Percentiles rank a stretch among this genome's conserved stretches.
Conservation (phyloP, 2,888 invertebrate genomes). For the Chalcis sispes region DNA sequence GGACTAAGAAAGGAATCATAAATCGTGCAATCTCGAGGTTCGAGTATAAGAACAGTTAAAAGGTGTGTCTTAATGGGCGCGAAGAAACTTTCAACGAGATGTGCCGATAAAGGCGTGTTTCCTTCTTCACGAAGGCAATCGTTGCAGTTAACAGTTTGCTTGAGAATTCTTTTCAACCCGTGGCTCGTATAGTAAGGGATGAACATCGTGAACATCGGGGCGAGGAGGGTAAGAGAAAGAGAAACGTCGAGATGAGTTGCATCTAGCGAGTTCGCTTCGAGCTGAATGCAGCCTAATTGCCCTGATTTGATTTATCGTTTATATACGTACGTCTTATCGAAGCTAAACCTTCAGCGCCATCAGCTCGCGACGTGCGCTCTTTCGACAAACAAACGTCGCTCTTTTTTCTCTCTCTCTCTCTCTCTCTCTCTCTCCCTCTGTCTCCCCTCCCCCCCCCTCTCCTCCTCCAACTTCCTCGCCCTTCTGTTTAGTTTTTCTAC, state of each 20-base stretch:
- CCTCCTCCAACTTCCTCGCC: background rate
- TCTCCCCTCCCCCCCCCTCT: background rate
- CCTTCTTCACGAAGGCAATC: conserved; percentile 69
- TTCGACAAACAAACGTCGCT: conserved; percentile 32
- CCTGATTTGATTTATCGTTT: conserved; percentile 70
- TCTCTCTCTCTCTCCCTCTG: background rate
- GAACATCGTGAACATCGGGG: no score
- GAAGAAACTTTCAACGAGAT: background rate
- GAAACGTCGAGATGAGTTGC: no score
- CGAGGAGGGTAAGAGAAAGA: background rate
- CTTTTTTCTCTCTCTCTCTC: background rate
- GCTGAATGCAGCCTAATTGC: conserved; percentile 74
- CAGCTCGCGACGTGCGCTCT: no score
- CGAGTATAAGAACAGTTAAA: no score
- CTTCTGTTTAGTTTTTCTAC: no score
- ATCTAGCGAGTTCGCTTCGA: conserved; percentile 38
- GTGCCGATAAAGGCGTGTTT: conserved; percentile 65
- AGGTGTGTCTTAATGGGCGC: conserved; percentile 9
- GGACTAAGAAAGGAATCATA: no score
- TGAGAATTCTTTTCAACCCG: conserved; percentile 38
- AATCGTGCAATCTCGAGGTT: no score
- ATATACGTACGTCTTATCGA: background rate
- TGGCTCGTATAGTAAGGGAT: background rate
- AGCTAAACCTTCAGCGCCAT: background rate
- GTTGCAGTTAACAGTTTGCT: conserved; percentile 37